phyloP scores from a whole-genome alignment of 2,113 vertebrate genomes.

The Nothobranchius furzeri region DNA sequence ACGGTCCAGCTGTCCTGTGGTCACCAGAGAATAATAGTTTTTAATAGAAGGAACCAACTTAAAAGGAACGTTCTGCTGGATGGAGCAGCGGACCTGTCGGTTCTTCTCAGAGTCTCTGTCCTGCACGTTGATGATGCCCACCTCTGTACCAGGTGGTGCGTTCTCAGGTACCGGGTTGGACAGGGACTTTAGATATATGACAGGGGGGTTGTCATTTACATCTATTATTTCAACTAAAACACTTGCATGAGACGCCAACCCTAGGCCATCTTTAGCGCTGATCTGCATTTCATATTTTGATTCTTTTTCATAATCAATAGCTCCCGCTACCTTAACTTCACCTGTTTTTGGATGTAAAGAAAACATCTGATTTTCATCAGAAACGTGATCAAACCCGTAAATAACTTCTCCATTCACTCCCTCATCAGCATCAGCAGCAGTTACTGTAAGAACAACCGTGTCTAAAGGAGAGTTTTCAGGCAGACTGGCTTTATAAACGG shows the following conservation, averaged over 20 bases:
- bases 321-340: conserved; percentile 38
- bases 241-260: no score
- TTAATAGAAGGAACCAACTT: no score
- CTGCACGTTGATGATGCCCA: conserved; percentile 69
- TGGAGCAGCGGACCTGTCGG: conserved; percentile 51
- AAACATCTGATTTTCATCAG: conserved; percentile 33
- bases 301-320: conserved; percentile 76
- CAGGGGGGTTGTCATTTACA: conserved; percentile 81
- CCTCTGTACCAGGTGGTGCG: conserved; percentile 66
- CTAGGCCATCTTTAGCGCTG: conserved; percentile 79
- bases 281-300: conserved; percentile 77
- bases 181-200: conserved; percentile 74
- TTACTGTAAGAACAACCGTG: conserved; percentile 63
- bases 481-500: conserved; percentile 53
- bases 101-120: conserved; percentile 68
- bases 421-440: conserved; percentile 79
- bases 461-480: conserved; percentile 42
- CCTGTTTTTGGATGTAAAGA: conserved; percentile 21
- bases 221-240: no score
- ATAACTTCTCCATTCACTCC: conserved; percentile 75
- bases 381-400: conserved; percentile 74
- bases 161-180: conserved; percentile 70
- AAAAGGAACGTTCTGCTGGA: no score
- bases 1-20: no score
- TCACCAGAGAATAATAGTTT: no score